Conservation (phyloP, 92 coral and sea anemone genomes). For the Umimayanthus kanabou region DNA sequence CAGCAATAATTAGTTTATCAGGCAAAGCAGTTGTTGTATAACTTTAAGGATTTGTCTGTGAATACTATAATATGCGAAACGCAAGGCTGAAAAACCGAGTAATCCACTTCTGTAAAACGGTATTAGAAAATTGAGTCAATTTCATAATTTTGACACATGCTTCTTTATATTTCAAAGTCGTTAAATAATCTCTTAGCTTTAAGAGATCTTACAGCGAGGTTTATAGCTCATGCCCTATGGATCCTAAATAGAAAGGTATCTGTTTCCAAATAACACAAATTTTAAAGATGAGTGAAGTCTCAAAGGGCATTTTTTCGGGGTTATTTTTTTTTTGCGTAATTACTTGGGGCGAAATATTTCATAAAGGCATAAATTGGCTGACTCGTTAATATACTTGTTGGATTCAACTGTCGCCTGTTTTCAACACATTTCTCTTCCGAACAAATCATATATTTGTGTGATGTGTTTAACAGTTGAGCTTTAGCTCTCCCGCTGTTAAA, state of each 20-base stretch:
- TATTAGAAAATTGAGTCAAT: background rate
- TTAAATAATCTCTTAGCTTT: background rate
- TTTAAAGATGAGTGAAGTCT: slow-evolving; percentile 16
- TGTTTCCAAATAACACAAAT: slow-evolving; percentile 3
- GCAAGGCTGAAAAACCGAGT: background rate
- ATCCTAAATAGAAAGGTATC: background rate
- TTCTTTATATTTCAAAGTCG: background rate
- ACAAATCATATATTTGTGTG: background rate
- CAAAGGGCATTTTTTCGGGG: background rate
- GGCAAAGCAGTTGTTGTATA: background rate
- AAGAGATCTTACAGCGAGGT: too few relatives aligned
- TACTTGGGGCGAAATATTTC: background rate
- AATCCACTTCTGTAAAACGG: background rate
- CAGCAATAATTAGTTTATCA: too few relatives aligned
- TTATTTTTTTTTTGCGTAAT: background rate
- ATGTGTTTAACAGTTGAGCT: background rate
- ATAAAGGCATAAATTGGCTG: background rate
- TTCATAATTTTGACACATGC: background rate
- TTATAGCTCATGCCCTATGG: background rate
- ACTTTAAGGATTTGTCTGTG: background rate
- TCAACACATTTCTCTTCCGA: background rate
- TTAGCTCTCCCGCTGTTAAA: slow-evolving; percentile 34
- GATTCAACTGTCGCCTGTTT: slow-evolving; percentile 17
- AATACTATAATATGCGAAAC: background rate
- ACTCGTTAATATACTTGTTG: background rate